These are phyloP conservation scores for Glyptemys insculpta DNA, from an alignment of 2,797 vertebrate genomes.

Conservation along the genomic window DNA sequence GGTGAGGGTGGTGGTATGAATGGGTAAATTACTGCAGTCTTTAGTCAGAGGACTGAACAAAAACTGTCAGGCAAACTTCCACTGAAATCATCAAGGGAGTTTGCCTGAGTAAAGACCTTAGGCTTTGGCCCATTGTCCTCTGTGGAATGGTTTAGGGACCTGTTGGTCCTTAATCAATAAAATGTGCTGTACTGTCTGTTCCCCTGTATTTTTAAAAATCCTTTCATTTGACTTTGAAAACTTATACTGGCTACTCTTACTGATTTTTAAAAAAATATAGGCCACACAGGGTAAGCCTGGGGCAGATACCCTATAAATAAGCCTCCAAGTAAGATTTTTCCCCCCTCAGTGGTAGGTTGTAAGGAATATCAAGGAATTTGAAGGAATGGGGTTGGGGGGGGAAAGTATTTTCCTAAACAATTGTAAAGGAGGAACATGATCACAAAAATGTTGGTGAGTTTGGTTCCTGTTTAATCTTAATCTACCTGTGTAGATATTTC, in stretches of 20 bases:
- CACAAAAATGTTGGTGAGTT: background rate
- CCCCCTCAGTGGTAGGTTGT: background rate
- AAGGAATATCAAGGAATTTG: background rate
- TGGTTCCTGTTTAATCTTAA: background rate
- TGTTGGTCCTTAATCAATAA: background rate
- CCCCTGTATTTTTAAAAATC: background rate
- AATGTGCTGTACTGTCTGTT: background rate
- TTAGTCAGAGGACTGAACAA: background rate
- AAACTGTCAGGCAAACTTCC: background rate
- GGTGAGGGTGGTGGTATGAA: background rate
- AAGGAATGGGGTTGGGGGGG: background rate
- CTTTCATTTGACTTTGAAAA: background rate
- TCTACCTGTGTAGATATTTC: background rate
- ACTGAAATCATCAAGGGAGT: background rate
- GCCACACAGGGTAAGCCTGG: background rate
- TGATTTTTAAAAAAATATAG: accelerated
- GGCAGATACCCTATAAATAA: background rate
- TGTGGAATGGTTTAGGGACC: background rate
- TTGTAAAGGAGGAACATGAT: background rate
- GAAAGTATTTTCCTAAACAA: background rate
- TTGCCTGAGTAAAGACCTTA: background rate
- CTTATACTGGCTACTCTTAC: background rate
- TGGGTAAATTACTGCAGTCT: background rate
- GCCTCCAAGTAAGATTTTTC: background rate
- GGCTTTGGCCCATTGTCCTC: background rate